Evolutionary conservation across 2,888 invertebrate species (phyloP).

Genomic region (Ectemnius lituratus): DNA sequence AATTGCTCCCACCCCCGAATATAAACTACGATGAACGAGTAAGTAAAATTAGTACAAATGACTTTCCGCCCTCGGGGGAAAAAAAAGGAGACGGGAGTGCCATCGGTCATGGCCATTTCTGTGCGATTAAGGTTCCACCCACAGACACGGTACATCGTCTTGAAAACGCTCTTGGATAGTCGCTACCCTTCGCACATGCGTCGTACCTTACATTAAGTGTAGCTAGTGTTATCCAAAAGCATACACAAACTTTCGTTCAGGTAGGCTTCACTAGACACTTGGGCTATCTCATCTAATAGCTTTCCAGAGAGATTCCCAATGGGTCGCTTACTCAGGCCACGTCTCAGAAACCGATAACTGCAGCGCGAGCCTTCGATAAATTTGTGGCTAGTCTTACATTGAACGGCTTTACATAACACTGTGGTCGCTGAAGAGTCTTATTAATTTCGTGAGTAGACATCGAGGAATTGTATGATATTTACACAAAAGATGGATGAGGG

Average conservation of each 20-base stretch:
- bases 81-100: too few relatives aligned
- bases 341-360: conserved; percentile 49
- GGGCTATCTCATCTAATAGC: conserved; percentile 44
- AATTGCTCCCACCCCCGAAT: conserved; percentile 1
- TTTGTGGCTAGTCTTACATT: conserved; percentile 22
- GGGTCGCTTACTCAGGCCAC: conserved; percentile 40
- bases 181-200: too few relatives aligned
- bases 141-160: too few relatives aligned
- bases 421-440: background rate
- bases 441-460: background rate
- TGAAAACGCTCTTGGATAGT: too few relatives aligned
- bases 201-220: background rate
- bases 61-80: too few relatives aligned
- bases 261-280: conserved; percentile 5
- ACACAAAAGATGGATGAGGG: too few relatives aligned
- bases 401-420: background rate
- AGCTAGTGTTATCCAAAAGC: conserved; percentile 7
- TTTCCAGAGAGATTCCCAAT: conserved; percentile 33
- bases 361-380: conserved; percentile 39
- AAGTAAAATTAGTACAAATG: too few relatives aligned
- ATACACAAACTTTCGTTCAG: conserved; percentile 29
- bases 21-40: too few relatives aligned
- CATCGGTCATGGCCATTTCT: too few relatives aligned
- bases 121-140: too few relatives aligned
- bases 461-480: too few relatives aligned